Percentiles rank a stretch among this genome's conserved stretches.
Evolutionary conservation across 2,888 invertebrate genomes (phyloP).

Genomic region (Panorpa germanica): DNA sequence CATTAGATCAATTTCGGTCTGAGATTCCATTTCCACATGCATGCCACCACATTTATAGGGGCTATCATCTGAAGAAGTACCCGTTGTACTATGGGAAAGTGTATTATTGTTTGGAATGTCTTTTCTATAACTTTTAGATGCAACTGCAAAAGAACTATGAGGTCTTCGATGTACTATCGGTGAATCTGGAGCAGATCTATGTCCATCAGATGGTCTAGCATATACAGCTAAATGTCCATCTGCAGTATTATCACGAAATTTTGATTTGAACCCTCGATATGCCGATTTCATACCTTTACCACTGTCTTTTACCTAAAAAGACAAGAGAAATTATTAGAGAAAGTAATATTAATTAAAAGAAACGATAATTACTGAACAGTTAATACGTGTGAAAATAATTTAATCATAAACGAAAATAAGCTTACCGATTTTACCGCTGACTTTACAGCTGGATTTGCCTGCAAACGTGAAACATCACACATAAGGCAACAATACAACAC

Average conservation of each 20-base stretch:
- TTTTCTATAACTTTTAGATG: too few species aligned
- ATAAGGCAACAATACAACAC: conserved; percentile 12
- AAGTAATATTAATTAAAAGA: conserved; percentile 6
- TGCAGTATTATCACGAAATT: conserved; percentile 26
- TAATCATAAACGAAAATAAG: conserved; percentile 11
- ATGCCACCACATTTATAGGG: too few species aligned
- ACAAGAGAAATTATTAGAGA: conserved; percentile 7
- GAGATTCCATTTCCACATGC: too few species aligned
- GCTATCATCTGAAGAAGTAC: too few species aligned
- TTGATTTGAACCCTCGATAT: conserved; percentile 55
- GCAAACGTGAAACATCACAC: conserved; percentile 25
- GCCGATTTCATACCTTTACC: conserved; percentile 60
- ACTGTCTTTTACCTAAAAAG: conserved; percentile 44
- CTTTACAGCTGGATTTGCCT: conserved; percentile 89
- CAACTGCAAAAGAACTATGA: too few species aligned
- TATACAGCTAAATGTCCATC: background rate
- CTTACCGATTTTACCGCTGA: conserved; percentile 88
- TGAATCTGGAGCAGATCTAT: conserved; percentile 45
- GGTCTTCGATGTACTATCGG: conserved; percentile 36
- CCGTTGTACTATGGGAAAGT: too few species aligned
- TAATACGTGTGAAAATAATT: conserved; percentile 5
- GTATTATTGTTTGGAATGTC: too few species aligned
- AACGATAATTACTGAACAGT: conserved; percentile 6
- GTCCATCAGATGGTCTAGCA: conserved; percentile 16
- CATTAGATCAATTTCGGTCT: too few species aligned